Evolutionary conservation across 2,888 invertebrate genomes (phyloP).

Genomic region (Gnatocerus cornutus): DNA sequence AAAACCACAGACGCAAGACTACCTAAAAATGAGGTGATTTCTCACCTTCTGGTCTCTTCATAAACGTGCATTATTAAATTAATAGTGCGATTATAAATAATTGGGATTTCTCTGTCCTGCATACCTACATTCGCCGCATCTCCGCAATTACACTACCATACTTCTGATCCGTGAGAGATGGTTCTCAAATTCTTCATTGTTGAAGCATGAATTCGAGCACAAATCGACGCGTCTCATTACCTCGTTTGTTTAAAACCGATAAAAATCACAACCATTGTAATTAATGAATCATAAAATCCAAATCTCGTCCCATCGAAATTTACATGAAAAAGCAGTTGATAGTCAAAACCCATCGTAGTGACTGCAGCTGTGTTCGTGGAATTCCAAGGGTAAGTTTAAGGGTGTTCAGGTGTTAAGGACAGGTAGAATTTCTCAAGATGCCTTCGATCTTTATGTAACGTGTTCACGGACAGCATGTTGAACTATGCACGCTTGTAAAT

Average conservation of each 20-base stretch:
- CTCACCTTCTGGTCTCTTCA: not conserved
- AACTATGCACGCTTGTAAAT: slow-evolving; percentile 29
- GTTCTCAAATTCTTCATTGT: slow-evolving; percentile 1
- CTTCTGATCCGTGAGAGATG: slow-evolving; percentile 12
- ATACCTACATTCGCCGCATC: not conserved
- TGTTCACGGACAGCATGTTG: not conserved
- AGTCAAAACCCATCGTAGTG: slow-evolving; percentile 18
- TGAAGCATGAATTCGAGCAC: slow-evolving; percentile 8
- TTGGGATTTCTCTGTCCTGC: not conserved
- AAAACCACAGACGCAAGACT: not conserved
- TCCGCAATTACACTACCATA: slow-evolving; percentile 5
- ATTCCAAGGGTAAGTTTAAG: slow-evolving; percentile 39
- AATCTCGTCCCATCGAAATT: slow-evolving; percentile 8
- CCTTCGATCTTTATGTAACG: slow-evolving; percentile 37
- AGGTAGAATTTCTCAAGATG: slow-evolving; percentile 40
- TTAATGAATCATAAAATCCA: slow-evolving; percentile 13
- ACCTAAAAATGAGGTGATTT: too few species aligned
- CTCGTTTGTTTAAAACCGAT: slow-evolving; percentile 27
- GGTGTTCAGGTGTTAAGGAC: slow-evolving; percentile 28
- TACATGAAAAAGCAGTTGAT: slow-evolving; percentile 5
- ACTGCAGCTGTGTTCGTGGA: slow-evolving; percentile 28
- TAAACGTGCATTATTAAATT: not conserved
- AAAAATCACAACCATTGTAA: slow-evolving; percentile 29
- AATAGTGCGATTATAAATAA: not conserved
- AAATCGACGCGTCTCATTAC: not conserved